Conservation (phyloP, 2,797 vertebrate species). For the Pangasius macronema region DNA sequence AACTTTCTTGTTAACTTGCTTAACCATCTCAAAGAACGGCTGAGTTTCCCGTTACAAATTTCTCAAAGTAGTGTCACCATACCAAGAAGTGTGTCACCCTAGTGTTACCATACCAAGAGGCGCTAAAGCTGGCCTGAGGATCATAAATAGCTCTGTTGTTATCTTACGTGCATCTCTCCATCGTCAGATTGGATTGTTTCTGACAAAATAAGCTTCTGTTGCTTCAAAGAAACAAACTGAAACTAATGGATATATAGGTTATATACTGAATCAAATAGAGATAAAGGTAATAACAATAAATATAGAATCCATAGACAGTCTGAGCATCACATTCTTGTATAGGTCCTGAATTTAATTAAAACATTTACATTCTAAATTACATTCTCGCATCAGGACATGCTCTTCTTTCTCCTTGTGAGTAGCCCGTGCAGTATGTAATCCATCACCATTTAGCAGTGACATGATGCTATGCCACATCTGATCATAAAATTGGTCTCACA, state of each 20-base stretch:
- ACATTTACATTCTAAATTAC: neutral
- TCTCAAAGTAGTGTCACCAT: neutral
- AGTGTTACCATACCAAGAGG: neutral
- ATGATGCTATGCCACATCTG: neutral
- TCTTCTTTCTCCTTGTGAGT: neutral
- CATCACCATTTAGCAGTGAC: neutral
- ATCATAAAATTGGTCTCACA: conserved; percentile 25
- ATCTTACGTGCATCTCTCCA: neutral
- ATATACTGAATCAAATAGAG: neutral
- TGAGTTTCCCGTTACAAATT: neutral
- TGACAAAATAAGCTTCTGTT: neutral
- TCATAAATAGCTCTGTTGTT: neutral
- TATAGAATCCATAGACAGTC: neutral
- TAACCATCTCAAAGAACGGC: neutral
- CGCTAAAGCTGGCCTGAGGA: neutral
- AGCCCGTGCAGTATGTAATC: neutral
- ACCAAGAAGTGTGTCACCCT: too few relatives aligned
- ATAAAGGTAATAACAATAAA: neutral
- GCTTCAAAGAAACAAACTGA: neutral
- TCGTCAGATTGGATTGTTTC: neutral
- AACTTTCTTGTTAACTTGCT: neutral
- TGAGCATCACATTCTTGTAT: neutral
- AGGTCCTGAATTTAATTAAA: neutral
- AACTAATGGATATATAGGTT: too few relatives aligned
- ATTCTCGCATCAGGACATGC: neutral